These are phyloP conservation scores for Cyanistes caeruleus DNA, from an alignment of 2,113 vertebrate genomes.

Conservation along the genomic window DNA sequence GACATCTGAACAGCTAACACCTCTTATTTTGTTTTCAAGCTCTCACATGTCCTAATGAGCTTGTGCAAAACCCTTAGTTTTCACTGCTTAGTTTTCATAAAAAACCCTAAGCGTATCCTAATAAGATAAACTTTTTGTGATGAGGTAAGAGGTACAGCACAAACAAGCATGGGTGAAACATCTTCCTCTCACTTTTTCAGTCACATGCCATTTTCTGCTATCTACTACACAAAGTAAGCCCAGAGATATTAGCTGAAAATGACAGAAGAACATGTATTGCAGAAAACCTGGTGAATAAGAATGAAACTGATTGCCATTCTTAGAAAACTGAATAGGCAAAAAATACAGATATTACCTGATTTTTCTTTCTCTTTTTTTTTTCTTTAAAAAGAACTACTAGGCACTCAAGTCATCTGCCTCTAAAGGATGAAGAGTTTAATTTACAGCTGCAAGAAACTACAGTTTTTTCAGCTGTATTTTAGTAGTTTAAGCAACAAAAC, in stretches of 20 bases:
- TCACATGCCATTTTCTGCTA: not conserved
- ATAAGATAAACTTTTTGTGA: not conserved
- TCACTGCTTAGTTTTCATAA: not conserved
- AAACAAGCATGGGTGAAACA: not conserved
- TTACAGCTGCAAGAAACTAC: not conserved
- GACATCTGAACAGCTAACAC: not conserved
- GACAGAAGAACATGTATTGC: not conserved
- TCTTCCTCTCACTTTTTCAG: not conserved
- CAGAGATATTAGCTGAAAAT: not conserved
- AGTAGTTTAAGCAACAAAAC: constrained; percentile 30
- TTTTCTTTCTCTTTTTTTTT: not conserved
- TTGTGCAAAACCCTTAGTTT: not conserved
- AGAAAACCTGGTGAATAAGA: not conserved
- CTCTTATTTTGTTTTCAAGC: not conserved
- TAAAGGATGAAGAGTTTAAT: not conserved
- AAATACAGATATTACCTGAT: not conserved
- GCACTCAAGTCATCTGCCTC: not conserved
- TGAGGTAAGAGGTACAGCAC: not conserved
- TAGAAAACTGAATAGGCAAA: not conserved
- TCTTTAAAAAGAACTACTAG: not conserved
- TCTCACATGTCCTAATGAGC: not conserved
- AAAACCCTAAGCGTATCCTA: not conserved
- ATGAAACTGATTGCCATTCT: not conserved
- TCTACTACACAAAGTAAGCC: not conserved
- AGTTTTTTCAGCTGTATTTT: not conserved